Percentiles rank a stretch among this genome's conserved stretches.
These are phyloP conservation scores for Oncorhynchus tshawytscha DNA, from an alignment of 2,113 vertebrate species.

Conservation along the genomic window DNA sequence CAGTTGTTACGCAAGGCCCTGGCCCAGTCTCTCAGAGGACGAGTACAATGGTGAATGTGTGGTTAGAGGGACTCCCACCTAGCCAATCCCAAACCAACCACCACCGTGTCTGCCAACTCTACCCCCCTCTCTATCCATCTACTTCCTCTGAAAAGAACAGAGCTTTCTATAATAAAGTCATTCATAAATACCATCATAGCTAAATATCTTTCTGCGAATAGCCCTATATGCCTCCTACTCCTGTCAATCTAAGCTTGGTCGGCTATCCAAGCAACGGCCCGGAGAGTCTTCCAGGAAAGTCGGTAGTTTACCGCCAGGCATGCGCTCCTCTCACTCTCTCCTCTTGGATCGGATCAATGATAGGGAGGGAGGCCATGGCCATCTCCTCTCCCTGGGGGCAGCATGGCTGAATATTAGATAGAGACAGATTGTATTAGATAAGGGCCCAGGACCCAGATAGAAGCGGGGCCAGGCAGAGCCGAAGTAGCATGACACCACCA, in stretches of 20 bases:
- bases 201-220: neutral
- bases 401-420: neutral
- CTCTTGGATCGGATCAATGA: neutral
- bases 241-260: neutral
- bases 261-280: neutral
- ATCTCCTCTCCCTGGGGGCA: neutral
- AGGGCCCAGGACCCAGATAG: neutral
- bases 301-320: neutral
- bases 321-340: neutral
- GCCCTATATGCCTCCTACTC: neutral
- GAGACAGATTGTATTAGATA: constrained; percentile 1
- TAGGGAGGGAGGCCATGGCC: neutral
- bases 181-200: neutral
- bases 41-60: too few species aligned
- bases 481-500: neutral
- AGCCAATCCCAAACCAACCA: neutral
- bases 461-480: neutral
- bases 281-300: neutral
- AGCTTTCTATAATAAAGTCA: neutral
- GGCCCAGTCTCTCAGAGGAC: too few species aligned
- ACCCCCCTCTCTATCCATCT: neutral
- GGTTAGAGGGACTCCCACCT: neutral
- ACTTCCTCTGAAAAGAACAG: neutral
- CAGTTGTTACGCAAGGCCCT: too few species aligned
- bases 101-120: neutral